A percentile compares a stretch with the other conserved stretches of the same genome.
Evolutionary conservation across 2,797 vertebrate genomes (phyloP).

Genomic region (Spheniscus humboldti): DNA sequence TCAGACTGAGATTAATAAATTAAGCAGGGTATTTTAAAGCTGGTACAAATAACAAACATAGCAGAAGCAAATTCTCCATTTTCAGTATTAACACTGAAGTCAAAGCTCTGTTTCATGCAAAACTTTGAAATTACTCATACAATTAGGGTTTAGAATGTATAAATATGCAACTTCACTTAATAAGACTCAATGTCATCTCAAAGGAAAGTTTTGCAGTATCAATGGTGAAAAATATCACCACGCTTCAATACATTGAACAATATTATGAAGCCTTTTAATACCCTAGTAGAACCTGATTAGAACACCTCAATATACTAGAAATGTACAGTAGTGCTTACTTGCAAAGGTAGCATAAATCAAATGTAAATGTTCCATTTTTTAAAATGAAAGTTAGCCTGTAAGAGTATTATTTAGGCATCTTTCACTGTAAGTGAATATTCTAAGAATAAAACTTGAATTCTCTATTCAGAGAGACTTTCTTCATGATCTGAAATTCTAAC

Average conservation of each 20-base stretch:
- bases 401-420: not conserved
- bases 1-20: not conserved
- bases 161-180: not conserved
- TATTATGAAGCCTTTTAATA: not conserved
- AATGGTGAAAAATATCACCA: not conserved
- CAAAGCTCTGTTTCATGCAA: not conserved
- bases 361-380: not conserved
- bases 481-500: not conserved
- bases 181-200: not conserved
- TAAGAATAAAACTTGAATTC: not conserved
- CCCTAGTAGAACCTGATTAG: not conserved
- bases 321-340: not conserved
- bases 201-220: not conserved
- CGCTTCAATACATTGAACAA: not conserved
- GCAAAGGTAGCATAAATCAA: not conserved
- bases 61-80: not conserved
- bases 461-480: not conserved
- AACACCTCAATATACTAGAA: not conserved
- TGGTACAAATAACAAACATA: not conserved
- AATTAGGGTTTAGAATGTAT: not conserved
- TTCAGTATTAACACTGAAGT: slow-evolving; percentile 28
- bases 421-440: not conserved
- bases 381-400: not conserved
- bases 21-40: not conserved
- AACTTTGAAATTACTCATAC: not conserved